Conservation (phyloP, 2,113 vertebrate species). For the Corvus hawaiiensis region DNA sequence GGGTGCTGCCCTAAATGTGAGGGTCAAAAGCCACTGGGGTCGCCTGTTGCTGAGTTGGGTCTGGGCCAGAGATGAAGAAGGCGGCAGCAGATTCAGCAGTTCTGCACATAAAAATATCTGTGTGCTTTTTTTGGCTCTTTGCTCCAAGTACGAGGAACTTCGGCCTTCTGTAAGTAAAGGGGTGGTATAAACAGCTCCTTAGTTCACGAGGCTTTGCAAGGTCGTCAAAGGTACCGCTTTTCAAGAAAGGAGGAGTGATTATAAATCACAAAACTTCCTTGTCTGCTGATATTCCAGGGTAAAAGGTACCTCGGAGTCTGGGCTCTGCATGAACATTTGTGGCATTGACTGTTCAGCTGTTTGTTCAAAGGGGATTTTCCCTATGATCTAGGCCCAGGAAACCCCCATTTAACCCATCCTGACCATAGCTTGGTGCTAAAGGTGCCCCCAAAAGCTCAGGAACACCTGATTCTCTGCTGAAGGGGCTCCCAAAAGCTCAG, state of each 20-base stretch:
- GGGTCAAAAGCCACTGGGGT: accelerated
- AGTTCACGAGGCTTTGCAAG: background rate
- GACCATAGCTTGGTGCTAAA: background rate
- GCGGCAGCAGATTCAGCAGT: accelerated
- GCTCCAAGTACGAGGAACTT: background rate
- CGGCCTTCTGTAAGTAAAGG: background rate
- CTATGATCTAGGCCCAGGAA: background rate
- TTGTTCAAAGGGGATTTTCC: background rate
- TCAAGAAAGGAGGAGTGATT: background rate
- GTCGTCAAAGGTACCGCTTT: background rate
- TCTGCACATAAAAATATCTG: accelerated
- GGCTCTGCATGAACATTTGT: background rate
- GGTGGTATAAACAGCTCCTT: background rate
- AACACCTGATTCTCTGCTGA: background rate
- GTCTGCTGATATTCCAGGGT: background rate
- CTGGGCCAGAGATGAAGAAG: background rate
- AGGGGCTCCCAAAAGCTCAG: background rate
- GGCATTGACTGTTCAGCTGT: background rate
- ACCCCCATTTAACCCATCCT: background rate
- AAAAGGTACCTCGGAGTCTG: background rate
- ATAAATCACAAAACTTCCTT: background rate
- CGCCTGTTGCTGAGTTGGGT: background rate
- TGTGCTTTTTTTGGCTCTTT: background rate
- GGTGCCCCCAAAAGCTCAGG: background rate
- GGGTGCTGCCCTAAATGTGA: background rate